These are phyloP conservation scores for Melangyna quadrimaculata DNA, from an alignment of 2,888 invertebrate genomes.

Conservation along the genomic window DNA sequence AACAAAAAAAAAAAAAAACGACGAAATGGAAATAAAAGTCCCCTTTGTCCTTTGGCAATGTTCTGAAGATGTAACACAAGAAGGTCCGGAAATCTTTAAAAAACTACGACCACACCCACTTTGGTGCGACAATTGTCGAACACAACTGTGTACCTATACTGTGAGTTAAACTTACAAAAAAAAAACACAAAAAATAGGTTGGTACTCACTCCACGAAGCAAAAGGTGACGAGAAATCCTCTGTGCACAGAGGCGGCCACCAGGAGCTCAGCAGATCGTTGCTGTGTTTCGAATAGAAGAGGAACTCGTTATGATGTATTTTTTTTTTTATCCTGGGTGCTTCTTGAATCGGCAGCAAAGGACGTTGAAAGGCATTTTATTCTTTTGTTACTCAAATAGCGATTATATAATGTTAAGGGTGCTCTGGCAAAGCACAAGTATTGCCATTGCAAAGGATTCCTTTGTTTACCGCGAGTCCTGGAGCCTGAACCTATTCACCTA, in stretches of 20 bases:
- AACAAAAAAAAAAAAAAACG: neutral
- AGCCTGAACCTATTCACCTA: constrained; percentile 9
- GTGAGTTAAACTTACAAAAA: neutral
- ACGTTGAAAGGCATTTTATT: constrained; percentile 37
- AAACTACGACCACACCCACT: constrained; percentile 74
- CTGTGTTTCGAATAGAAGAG: constrained; percentile 48
- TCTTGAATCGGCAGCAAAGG: constrained; percentile 23
- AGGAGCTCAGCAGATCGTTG: constrained; percentile 37
- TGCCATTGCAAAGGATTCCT: constrained; percentile 35
- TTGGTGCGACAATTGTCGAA: constrained; percentile 59
- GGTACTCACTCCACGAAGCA: constrained; percentile 13
- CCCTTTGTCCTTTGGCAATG: constrained; percentile 64
- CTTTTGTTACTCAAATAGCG: constrained; percentile 57
- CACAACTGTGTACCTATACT: neutral
- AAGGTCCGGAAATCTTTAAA: constrained; percentile 74
- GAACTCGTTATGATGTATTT: constrained; percentile 68
- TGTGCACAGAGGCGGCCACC: neutral
- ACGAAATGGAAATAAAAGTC: constrained; percentile 50
- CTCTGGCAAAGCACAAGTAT: constrained; percentile 38
- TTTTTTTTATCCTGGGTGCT: constrained; percentile 31
- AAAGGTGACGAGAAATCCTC: constrained; percentile 50
- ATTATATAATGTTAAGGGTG: constrained; percentile 68
- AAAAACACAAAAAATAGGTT: constrained; percentile 3
- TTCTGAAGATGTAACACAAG: constrained; percentile 73
- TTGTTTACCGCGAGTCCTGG: constrained; percentile 38